Percentiles rank a stretch among this genome's conserved stretches.
These are phyloP conservation scores for Pelosia muscerda DNA, from an alignment of 2,888 invertebrate species.

Conservation along the genomic window DNA sequence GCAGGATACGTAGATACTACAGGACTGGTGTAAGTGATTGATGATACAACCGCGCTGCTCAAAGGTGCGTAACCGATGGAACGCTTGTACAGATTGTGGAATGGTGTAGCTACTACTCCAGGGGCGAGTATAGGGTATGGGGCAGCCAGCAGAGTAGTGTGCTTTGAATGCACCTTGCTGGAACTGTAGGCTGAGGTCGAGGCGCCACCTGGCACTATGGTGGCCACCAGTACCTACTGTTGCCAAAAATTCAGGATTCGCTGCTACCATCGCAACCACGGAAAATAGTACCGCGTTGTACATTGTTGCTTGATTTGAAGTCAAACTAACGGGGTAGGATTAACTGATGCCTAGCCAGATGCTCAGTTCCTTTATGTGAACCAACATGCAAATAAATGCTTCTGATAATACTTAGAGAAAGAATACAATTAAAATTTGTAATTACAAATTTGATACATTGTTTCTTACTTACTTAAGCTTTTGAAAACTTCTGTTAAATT, in stretches of 20 bases:
- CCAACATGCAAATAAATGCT: conserved; percentile 6
- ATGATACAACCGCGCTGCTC: conserved; percentile 62
- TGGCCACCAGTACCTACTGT: conserved; percentile 69
- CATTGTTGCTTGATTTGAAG: conserved; percentile 81
- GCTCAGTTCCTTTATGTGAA: conserved; percentile 72
- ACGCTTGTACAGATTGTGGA: conserved; percentile 76
- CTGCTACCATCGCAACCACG: conserved; percentile 86
- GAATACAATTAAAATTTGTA: background rate
- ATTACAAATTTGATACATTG: background rate
- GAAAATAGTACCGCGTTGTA: conserved; percentile 88
- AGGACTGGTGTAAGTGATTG: conserved; percentile 34
- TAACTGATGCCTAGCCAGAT: conserved; percentile 71
- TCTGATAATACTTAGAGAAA: background rate
- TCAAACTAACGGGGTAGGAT: conserved; percentile 67
- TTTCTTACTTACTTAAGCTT: background rate
- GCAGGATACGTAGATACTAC: conserved; percentile 52
- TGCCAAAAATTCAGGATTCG: conserved; percentile 74
- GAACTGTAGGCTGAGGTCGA: conserved; percentile 17
- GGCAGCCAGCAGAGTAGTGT: conserved; percentile 63
- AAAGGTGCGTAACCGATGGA: conserved; percentile 53
- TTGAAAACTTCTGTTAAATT: background rate
- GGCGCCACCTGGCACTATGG: conserved; percentile 46
- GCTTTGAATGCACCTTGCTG: conserved; percentile 57
- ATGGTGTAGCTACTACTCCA: conserved; percentile 72
- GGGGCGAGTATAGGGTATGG: conserved; percentile 81